Conservation (phyloP, 2,888 invertebrate species). For the Neoitamus cyanurus region DNA sequence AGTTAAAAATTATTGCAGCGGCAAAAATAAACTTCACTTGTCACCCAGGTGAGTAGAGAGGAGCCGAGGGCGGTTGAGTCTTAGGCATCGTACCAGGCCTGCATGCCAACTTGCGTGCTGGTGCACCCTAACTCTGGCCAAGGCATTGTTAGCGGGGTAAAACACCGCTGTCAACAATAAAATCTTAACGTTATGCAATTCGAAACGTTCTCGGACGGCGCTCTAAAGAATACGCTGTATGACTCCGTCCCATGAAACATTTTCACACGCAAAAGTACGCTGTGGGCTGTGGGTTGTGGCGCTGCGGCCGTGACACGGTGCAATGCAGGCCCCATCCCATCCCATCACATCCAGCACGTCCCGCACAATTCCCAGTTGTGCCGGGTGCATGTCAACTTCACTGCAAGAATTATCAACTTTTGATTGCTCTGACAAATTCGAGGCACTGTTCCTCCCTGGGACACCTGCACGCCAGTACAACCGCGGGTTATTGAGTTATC, state of each 20-base stretch:
- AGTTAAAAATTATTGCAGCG: constrained; percentile 10
- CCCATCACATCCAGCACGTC: neutral
- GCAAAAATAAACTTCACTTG: constrained; percentile 22
- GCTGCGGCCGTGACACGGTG: neutral
- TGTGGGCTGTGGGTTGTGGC: neutral
- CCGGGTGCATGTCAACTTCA: constrained; percentile 7
- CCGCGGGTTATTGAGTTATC: constrained; percentile 34
- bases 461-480: constrained; percentile 11
- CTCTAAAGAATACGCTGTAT: constrained; percentile 1
- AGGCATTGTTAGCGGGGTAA: neutral
- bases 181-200: constrained; percentile 9
- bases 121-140: constrained; percentile 10
- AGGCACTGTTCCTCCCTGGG: neutral
- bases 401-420: constrained; percentile 31
- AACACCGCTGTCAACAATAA: constrained; percentile 38
- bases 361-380: neutral
- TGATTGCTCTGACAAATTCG: constrained; percentile 33
- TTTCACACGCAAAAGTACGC: constrained; percentile 19
- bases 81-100: neutral
- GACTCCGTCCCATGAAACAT: constrained; percentile 9
- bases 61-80: neutral
- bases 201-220: neutral
- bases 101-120: constrained; percentile 39
- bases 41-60: neutral
- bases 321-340: neutral